These are phyloP conservation scores for Mesembrinibis cayennensis DNA, from an alignment of 2,113 vertebrate species.

Conservation along the genomic window DNA sequence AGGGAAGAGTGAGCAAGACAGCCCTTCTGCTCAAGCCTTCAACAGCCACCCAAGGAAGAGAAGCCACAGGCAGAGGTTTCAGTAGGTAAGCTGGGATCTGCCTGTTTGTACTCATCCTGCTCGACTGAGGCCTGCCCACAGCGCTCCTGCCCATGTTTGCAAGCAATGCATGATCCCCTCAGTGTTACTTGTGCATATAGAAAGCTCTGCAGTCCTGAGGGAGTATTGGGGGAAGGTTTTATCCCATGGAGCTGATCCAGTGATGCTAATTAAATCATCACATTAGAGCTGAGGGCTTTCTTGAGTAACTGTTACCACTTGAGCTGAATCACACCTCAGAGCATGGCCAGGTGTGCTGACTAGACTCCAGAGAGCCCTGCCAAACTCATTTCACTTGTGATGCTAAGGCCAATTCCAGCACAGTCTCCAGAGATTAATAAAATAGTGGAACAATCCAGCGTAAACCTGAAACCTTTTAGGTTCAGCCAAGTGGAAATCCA, in stretches of 20 bases:
- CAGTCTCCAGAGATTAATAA: constrained; percentile 24
- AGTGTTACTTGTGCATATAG: neutral
- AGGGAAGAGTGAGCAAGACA: neutral
- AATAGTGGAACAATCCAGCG: neutral
- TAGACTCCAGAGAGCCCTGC: constrained; percentile 24
- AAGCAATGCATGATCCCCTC: neutral
- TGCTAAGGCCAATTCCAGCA: neutral
- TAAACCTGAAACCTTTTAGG: constrained; percentile 42
- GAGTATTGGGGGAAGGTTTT: neutral
- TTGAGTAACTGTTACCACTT: constrained; percentile 49
- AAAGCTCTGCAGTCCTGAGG: neutral
- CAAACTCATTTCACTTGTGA: constrained; percentile 59
- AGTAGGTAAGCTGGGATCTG: neutral
- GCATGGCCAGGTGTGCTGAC: constrained; percentile 8
- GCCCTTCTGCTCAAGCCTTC: neutral
- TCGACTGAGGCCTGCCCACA: neutral
- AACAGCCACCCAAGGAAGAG: neutral
- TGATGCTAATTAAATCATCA: constrained; percentile 58
- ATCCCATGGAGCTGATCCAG: constrained; percentile 17
- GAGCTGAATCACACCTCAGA: neutral
- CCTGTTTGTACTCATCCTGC: neutral
- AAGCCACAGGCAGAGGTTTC: neutral
- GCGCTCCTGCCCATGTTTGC: neutral
- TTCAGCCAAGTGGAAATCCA: constrained; percentile 60
- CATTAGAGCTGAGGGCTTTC: constrained; percentile 41